phyloP scores from a whole-genome alignment of 2,888 invertebrate species.

The Allygus modestus region DNA sequence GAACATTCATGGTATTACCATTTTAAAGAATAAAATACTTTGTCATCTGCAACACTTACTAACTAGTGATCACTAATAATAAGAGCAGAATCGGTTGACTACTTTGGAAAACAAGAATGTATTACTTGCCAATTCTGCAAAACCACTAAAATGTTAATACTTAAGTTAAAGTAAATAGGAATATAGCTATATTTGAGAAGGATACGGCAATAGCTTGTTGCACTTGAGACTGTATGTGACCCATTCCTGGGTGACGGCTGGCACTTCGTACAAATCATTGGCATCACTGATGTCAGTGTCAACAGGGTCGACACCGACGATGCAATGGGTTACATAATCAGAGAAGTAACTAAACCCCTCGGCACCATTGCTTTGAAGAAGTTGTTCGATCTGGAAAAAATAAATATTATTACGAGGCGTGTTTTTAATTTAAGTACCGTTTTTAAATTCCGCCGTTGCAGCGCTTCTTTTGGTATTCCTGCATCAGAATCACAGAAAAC shows the following conservation, averaged over 20 bases:
- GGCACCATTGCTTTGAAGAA: slow-evolving; percentile 92
- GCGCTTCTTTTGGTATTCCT: too few relatives aligned
- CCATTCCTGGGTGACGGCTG: slow-evolving; percentile 94
- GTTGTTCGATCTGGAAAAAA: slow-evolving; percentile 82
- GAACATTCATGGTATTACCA: too few relatives aligned
- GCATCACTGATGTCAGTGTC: slow-evolving; percentile 94
- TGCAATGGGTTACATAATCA: slow-evolving; percentile 94
- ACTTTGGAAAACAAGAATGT: too few relatives aligned
- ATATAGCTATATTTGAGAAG: slow-evolving; percentile 70
- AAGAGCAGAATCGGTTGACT: too few relatives aligned
- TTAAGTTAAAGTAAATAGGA: too few relatives aligned
- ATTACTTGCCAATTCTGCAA: too few relatives aligned
- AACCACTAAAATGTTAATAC: too few relatives aligned
- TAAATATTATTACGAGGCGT: slow-evolving; percentile 1
- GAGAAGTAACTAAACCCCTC: slow-evolving; percentile 92
- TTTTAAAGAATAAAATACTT: too few relatives aligned
- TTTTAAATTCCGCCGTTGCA: not conserved
- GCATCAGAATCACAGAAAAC: too few relatives aligned
- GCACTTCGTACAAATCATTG: slow-evolving; percentile 94
- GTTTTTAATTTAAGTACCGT: not conserved
- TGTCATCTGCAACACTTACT: too few relatives aligned
- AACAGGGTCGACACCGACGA: slow-evolving; percentile 90
- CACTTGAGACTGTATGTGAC: slow-evolving; percentile 80
- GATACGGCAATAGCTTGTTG: slow-evolving; percentile 80
- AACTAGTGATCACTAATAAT: too few relatives aligned